phyloP scores from a whole-genome alignment of 1,140 invertebrate species.

The Myzus persicae region DNA sequence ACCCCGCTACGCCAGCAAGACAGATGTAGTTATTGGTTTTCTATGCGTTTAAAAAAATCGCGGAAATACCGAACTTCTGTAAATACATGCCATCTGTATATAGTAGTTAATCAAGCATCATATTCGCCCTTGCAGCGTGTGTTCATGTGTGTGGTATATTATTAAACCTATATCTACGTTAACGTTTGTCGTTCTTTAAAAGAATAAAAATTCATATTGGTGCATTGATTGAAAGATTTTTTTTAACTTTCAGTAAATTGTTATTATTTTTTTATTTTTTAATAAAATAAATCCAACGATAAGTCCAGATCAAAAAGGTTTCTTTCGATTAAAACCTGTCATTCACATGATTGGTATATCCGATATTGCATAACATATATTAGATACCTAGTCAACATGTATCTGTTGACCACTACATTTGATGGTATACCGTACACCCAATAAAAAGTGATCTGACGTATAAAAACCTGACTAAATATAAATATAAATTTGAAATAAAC shows the following conservation, averaged over 20 bases:
- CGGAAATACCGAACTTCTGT: not conserved
- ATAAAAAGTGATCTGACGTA: not conserved
- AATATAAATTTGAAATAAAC: not conserved
- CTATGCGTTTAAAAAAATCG: slow-evolving; percentile 1
- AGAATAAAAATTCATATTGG: not conserved
- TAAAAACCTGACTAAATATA: not conserved
- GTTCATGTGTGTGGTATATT: not conserved
- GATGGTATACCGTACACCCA: too few species aligned
- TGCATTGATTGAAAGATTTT: not conserved
- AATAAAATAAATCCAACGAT: not conserved
- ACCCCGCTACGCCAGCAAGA: not conserved
- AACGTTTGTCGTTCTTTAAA: not conserved
- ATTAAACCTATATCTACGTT: not conserved
- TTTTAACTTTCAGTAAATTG: not conserved
- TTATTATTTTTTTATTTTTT: not conserved
- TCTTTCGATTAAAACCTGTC: not conserved
- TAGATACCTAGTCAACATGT: too few species aligned
- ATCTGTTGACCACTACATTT: not conserved
- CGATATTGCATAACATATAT: not conserved
- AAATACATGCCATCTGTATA: slow-evolving; percentile 17
- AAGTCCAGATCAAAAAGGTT: not conserved
- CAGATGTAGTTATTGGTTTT: slow-evolving; percentile 45
- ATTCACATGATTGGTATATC: not conserved
- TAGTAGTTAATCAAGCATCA: not conserved
- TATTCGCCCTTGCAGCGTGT: not conserved